Conservation (phyloP, 2,797 vertebrate genomes). For the Girardinus metallicus region DNA sequence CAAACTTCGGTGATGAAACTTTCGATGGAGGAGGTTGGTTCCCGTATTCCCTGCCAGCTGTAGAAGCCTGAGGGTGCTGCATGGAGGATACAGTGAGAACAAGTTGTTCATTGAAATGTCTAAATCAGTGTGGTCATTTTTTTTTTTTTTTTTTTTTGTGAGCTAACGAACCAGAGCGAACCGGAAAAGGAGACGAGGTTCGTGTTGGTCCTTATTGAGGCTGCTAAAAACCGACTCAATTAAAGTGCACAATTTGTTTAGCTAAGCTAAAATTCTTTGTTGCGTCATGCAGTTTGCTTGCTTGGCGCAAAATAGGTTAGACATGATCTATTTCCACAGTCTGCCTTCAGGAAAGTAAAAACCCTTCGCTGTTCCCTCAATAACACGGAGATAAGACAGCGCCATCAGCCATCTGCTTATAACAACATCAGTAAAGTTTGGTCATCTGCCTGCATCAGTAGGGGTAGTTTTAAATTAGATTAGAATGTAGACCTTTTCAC, state of each 20-base stretch:
- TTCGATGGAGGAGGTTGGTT: conserved; percentile 13
- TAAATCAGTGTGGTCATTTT: not conserved
- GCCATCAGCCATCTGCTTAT: conserved; percentile 23
- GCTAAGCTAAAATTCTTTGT: not conserved
- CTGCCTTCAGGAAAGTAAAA: conserved; percentile 37
- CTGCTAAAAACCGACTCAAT: not conserved
- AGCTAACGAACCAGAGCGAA: not conserved
- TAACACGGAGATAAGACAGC: conserved; percentile 29
- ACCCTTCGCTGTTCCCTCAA: conserved; percentile 35
- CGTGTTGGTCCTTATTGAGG: not conserved
- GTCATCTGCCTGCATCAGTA: not conserved
- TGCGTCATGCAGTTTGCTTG: conserved; percentile 11
- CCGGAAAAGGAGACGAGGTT: not conserved
- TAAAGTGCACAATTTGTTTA: not conserved
- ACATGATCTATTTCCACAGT: conserved; percentile 41
- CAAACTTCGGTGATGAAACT: conserved; percentile 10
- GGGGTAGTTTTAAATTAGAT: not conserved
- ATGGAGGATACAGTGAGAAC: not conserved
- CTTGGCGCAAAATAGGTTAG: conserved; percentile 18
- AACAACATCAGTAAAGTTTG: conserved; percentile 1
- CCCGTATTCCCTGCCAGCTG: not conserved
- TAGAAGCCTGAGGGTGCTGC: not conserved
- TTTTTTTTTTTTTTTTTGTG: not conserved
- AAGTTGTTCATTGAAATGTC: not conserved
- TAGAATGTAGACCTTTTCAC: not conserved